Conservation (phyloP, 2,888 invertebrate genomes). For the Endotricha flammealis region DNA sequence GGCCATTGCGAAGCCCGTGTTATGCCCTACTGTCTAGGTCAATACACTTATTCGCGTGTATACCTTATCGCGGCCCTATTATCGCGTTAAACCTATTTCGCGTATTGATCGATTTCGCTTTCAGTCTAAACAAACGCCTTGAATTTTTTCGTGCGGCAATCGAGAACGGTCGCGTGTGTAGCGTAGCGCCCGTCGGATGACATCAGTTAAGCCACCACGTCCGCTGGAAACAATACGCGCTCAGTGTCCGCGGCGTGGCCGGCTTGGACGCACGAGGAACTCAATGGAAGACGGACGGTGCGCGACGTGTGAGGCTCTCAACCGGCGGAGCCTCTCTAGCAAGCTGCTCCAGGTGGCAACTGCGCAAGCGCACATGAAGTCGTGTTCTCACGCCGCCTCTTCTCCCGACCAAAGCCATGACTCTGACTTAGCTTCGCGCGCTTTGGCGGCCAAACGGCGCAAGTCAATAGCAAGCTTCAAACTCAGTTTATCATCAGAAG, state of each 20-base stretch:
- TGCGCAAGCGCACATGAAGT: conserved; percentile 70
- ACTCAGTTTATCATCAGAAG: conserved; percentile 54
- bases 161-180: conserved; percentile 61
- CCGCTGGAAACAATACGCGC: conserved; percentile 68
- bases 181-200: conserved; percentile 67
- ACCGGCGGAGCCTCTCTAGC: conserved; percentile 61
- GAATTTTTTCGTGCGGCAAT: conserved; percentile 58
- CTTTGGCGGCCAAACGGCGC: conserved; percentile 67
- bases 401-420: conserved; percentile 52
- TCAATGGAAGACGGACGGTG: conserved; percentile 71
- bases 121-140: conserved; percentile 50
- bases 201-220: conserved; percentile 75
- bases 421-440: conserved; percentile 60
- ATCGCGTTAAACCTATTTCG: conserved; percentile 74
- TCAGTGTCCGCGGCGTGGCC: conserved; percentile 72
- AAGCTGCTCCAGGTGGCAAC: conserved; percentile 71
- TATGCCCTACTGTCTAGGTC: conserved; percentile 62
- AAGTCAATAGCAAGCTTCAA: conserved; percentile 68
- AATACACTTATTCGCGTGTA: conserved; percentile 73
- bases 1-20: conserved; percentile 66
- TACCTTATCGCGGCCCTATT: conserved; percentile 70
- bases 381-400: conserved; percentile 52
- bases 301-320: conserved; percentile 69
- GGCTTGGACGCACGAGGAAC: conserved; percentile 69
- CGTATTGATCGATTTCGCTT: conserved; percentile 61